phyloP scores from a whole-genome alignment of 2,797 vertebrate genomes.

The Lerista edwardsae region DNA sequence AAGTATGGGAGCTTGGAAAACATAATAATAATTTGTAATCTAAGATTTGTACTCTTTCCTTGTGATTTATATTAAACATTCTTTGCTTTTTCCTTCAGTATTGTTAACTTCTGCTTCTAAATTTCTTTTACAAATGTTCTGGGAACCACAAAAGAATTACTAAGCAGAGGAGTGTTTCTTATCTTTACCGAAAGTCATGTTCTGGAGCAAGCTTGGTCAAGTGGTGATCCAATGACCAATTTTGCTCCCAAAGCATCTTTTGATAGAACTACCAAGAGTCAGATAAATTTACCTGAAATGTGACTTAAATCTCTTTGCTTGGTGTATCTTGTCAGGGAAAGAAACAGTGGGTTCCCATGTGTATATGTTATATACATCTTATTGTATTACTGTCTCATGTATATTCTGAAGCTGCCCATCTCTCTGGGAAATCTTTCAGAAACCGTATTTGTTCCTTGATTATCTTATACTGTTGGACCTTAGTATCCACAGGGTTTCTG shows the following conservation, averaged over 20 bases:
- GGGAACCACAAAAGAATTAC: neutral
- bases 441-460: neutral
- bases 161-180: neutral
- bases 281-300: neutral
- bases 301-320: neutral
- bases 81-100: neutral
- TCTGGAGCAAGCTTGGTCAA: neutral
- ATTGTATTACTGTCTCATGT: neutral
- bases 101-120: neutral
- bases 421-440: neutral
- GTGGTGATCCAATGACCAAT: neutral
- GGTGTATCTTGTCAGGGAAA: neutral
- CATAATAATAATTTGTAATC: neutral
- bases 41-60: neutral
- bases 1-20: conserved; percentile 73
- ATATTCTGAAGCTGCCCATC: neutral
- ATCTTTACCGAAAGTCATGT: neutral
- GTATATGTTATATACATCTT: neutral
- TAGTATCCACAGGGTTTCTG: too few species aligned
- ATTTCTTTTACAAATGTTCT: neutral
- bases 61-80: neutral
- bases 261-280: neutral
- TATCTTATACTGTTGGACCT: too few species aligned
- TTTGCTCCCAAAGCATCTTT: neutral
- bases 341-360: neutral